A percentile compares a stretch with the other conserved stretches of the same genome.
phyloP scores from a whole-genome alignment of 92 coral and sea anemone genomes.

The Parazoanthus atlanticus region DNA sequence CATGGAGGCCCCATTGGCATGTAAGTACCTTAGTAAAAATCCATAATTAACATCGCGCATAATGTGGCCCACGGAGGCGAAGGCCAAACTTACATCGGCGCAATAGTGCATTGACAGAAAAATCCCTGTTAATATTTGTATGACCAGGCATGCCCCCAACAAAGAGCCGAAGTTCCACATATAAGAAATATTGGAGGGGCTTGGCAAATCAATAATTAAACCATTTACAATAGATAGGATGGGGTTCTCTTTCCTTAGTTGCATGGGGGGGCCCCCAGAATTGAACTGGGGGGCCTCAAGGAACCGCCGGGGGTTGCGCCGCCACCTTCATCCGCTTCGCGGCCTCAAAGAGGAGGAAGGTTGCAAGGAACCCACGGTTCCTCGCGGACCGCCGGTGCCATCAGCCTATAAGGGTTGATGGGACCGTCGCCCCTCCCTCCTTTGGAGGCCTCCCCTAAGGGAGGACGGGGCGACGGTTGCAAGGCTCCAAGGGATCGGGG shows the following conservation, averaged over 20 bases:
- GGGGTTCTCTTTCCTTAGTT: conserved; percentile 81
- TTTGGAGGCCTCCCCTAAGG: no score
- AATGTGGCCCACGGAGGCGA: conserved; percentile 54
- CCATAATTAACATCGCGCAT: conserved; percentile 57
- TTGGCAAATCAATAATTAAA: conserved; percentile 74
- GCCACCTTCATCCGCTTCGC: background rate
- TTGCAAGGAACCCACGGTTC: conserved; percentile 3
- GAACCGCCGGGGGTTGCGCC: conserved; percentile 1
- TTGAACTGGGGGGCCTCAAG: conserved; percentile 36
- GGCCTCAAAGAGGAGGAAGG: background rate
- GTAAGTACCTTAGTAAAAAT: conserved; percentile 40
- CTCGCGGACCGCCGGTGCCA: background rate
- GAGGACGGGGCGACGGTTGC: background rate
- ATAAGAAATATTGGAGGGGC: conserved; percentile 89
- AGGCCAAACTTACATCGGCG: conserved; percentile 48
- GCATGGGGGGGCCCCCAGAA: conserved; percentile 53
- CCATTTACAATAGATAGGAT: conserved; percentile 79
- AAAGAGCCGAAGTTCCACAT: conserved; percentile 76
- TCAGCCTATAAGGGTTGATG: conserved; percentile 6
- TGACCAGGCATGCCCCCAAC: conserved; percentile 49
- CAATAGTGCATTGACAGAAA: conserved; percentile 59
- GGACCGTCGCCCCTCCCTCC: conserved; percentile 1
- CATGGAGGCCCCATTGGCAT: conserved; percentile 58
- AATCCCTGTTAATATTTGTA: conserved; percentile 54
- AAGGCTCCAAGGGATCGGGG: conserved; percentile 1